phyloP scores from a whole-genome alignment of 1,140 invertebrate species.

The Cecropterus lyciades region DNA sequence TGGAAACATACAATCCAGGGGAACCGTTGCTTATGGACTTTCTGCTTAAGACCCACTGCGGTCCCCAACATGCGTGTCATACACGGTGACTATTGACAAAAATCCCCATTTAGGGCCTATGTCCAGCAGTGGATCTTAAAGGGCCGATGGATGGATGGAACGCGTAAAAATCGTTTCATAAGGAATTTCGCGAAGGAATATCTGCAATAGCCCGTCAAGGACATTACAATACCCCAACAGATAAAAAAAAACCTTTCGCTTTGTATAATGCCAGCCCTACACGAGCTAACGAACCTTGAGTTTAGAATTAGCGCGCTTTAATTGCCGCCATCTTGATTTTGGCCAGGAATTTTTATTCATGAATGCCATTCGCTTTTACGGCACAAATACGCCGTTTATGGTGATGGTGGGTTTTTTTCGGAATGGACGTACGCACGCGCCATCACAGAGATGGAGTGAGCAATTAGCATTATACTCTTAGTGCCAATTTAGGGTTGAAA shows the following conservation, averaged over 20 bases:
- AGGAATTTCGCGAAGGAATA: too few species aligned
- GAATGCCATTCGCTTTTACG: constrained; percentile 50
- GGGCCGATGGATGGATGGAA: too few species aligned
- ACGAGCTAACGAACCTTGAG: constrained; percentile 21
- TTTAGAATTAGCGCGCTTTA: constrained; percentile 32
- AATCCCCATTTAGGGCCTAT: too few species aligned
- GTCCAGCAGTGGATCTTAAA: too few species aligned
- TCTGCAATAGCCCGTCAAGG: too few species aligned
- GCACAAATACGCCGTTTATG: constrained; percentile 45
- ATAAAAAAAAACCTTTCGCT: neutral
- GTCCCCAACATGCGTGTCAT: too few species aligned
- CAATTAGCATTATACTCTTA: constrained; percentile 59
- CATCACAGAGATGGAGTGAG: constrained; percentile 47
- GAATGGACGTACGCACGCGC: constrained; percentile 50
- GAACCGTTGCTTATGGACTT: too few species aligned
- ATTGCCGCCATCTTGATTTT: constrained; percentile 57
- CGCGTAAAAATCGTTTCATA: too few species aligned
- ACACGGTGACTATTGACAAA: too few species aligned
- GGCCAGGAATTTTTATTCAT: constrained; percentile 63
- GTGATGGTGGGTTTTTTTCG: constrained; percentile 39
- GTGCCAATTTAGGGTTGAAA: constrained; percentile 27
- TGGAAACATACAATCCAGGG: too few species aligned
- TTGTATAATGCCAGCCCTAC: constrained; percentile 8
- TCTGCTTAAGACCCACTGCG: too few species aligned
- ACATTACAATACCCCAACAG: too few species aligned